Base-by-base conservation (phyloP, 2,113 vertebrate species). In the Centropus unirufus region DNA sequence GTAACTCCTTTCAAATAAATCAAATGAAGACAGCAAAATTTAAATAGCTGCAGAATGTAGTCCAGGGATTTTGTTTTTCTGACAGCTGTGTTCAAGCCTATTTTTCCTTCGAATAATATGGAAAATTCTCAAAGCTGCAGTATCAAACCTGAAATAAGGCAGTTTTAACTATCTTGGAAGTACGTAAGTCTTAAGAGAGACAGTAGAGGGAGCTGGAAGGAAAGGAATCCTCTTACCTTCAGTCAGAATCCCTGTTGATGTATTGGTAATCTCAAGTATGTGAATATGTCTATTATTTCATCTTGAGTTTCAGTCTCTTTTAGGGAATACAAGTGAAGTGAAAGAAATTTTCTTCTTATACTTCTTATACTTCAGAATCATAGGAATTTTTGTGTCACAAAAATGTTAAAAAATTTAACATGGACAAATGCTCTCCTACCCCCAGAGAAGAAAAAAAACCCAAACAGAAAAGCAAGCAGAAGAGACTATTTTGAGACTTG, bases 191-290 rank as follows among this genome's bases (percentile, higher is more conserved):
- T 57, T 69, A 14, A 12, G 42, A 72, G 29, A n/a, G 61, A 70
- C 93, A 49, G 79, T 54, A 96, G 95, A 88, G 94, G 93, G 92
- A 90, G 93, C 85, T 61, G 74, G 34, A 88, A 63, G 82, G 42
- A 95, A 92, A 90, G 79, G 47, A 90, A 91, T 86, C 14, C 8
- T 61, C 12, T 32, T 52, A 5, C 34, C 91, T 82, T 23, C 46
- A 66, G 12, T 15, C 0, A 3, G 59, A 77, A 86, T 39, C 59
- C 12, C n/a, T 47, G 46, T 24, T 91, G 55, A 9, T 76, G 7
- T 3, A 49, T 54, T 72, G 42, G 44, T 68, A n/a, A 81, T 17
- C 24, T 85, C 23, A 49, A 74, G 5, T 68, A 30, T 47, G 59
- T 42, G 63, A 85, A 77, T 68, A 34, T 21, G 47, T 69, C 74